Percentiles rank a stretch among this genome's conserved stretches.
phyloP scores from a whole-genome alignment of 2,113 vertebrate species.

The Hippopotamus amphibius region DNA sequence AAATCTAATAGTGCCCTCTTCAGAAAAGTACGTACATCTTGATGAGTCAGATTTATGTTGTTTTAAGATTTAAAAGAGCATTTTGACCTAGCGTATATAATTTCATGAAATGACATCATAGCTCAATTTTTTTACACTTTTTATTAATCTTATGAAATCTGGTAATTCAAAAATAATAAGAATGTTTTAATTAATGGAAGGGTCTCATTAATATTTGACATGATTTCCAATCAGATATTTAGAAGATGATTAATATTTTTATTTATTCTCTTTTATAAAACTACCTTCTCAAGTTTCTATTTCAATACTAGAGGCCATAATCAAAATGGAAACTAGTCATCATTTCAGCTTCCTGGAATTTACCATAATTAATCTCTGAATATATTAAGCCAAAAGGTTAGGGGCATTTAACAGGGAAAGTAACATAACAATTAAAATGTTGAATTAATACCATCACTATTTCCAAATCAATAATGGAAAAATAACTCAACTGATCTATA shows the following conservation, averaged over 20 bases:
- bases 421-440: background rate
- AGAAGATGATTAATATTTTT: background rate
- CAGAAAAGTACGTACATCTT: background rate
- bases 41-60: background rate
- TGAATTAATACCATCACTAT: slow-evolving; percentile 6
- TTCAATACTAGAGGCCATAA: background rate
- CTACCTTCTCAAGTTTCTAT: slow-evolving; percentile 4
- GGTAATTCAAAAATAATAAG: background rate
- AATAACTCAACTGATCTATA: background rate
- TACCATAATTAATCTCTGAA: slow-evolving; percentile 25
- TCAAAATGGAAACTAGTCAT: background rate
- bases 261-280: slow-evolving; percentile 20
- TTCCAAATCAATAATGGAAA: slow-evolving; percentile 20
- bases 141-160: slow-evolving; percentile 18
- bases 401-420: background rate
- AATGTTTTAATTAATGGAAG: background rate
- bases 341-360: background rate
- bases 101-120: background rate
- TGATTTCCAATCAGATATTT: background rate
- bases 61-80: background rate
- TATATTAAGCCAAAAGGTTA: background rate
- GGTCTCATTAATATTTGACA: background rate
- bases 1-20: background rate
- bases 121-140: background rate
- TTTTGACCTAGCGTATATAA: background rate